phyloP scores from a whole-genome alignment of 2,888 invertebrate species.

The Octonoba sinensis region DNA sequence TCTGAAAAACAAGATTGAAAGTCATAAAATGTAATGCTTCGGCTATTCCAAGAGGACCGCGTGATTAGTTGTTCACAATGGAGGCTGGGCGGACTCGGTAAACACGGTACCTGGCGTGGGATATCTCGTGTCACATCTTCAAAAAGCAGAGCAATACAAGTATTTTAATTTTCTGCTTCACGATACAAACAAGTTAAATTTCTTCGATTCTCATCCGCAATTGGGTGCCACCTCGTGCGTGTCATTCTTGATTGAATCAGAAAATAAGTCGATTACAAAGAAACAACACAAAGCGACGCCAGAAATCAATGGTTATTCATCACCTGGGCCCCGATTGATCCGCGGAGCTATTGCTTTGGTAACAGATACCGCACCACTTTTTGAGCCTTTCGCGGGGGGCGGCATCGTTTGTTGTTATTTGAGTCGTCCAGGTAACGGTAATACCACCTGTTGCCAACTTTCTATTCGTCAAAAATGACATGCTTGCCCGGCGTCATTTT shows the following conservation, averaged over 20 bases:
- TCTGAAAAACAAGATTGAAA: too few species aligned
- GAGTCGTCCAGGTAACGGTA: constrained; percentile 37
- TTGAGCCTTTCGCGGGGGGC: too few species aligned
- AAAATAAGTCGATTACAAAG: background rate
- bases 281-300: constrained; percentile 5
- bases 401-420: constrained; percentile 42
- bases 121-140: constrained; percentile 27
- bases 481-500: background rate
- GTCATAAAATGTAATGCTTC: too few species aligned
- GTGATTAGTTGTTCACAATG: too few species aligned
- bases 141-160: constrained; percentile 38
- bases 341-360: too few species aligned
- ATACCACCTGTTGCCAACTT: constrained; percentile 57
- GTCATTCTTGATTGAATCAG: constrained; percentile 6
- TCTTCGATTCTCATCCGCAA: constrained; percentile 9
- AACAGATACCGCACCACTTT: too few species aligned
- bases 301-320: constrained; percentile 54
- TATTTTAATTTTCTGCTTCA: constrained; percentile 56
- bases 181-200: constrained; percentile 40
- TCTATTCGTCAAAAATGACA: constrained; percentile 30
- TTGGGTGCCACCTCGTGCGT: constrained; percentile 28
- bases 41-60: too few species aligned
- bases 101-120: constrained; percentile 29
- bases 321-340: constrained; percentile 9
- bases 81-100: background rate